Evolutionary conservation across 1,140 invertebrate genomes (phyloP).

Genomic region (Himalopsyche phryganea): DNA sequence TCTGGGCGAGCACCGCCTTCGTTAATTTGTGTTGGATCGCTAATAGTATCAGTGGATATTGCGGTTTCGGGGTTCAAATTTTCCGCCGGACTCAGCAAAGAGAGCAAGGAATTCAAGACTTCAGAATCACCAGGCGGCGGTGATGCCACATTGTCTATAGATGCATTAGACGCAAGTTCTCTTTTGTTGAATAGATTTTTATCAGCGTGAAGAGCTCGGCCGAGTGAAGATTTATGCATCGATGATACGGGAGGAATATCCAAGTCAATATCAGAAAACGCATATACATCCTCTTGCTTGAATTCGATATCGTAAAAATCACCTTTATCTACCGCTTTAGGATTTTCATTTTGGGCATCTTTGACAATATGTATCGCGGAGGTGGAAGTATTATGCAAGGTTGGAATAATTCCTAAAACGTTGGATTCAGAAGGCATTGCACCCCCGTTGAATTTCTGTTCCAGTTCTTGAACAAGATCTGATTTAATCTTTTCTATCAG

Average conservation of each 20-base stretch:
- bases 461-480: constrained; percentile 44
- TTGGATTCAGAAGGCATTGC: constrained; percentile 1
- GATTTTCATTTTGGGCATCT: constrained; percentile 21
- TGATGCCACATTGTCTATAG: constrained; percentile 18
- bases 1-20: too few species aligned
- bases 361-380: constrained; percentile 14
- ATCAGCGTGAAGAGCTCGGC: constrained; percentile 24
- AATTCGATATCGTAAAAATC: constrained; percentile 52
- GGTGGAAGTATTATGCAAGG: constrained; percentile 12
- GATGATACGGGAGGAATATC: constrained; percentile 46
- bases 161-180: constrained; percentile 15
- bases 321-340: constrained; percentile 40
- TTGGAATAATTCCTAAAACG: constrained; percentile 11
- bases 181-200: constrained; percentile 32
- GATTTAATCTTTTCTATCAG: constrained; percentile 49
- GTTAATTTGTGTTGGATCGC: too few species aligned
- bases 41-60: background rate
- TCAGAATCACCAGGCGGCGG: constrained; percentile 12
- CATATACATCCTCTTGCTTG: constrained; percentile 50
- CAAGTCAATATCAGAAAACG: constrained; percentile 52
- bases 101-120: constrained; percentile 17
- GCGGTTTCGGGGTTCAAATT: constrained; percentile 10
- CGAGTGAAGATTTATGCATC: constrained; percentile 39
- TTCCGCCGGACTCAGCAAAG: constrained; percentile 8
- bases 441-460: constrained; percentile 44